Conservation (phyloP, 2,113 vertebrate species). For the Acinonyx jubatus region DNA sequence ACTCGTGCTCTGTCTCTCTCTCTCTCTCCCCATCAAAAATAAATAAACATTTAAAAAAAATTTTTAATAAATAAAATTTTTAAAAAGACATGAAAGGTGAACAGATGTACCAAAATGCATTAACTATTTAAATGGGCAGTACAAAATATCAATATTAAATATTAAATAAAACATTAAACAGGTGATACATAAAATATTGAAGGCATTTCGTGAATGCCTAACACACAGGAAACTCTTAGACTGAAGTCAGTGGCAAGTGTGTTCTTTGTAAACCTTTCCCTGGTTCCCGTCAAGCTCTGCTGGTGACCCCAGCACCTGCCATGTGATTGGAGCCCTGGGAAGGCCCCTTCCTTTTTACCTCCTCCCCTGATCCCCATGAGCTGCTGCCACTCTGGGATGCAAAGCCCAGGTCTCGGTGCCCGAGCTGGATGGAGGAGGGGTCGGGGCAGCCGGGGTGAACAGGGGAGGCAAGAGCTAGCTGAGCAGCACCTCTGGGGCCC, state of each 20-base stretch:
- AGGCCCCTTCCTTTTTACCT: background rate
- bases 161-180: background rate
- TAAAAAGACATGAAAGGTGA: background rate
- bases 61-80: too few species aligned
- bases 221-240: background rate
- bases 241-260: accelerated
- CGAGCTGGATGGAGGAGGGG: background rate
- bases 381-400: background rate
- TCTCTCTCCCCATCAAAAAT: too few species aligned
- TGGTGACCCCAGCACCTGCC: background rate
- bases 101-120: background rate
- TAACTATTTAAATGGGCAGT: background rate
- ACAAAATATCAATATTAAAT: background rate
- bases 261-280: background rate
- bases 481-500: accelerated
- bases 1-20: too few species aligned
- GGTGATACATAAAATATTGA: background rate
- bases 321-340: background rate
- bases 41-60: too few species aligned
- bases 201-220: background rate
- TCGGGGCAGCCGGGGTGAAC: too few species aligned
- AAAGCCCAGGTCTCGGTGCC: background rate
- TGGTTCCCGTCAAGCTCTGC: background rate
- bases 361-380: too few species aligned
- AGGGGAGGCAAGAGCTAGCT: too few species aligned